Evolutionary conservation across 2,888 invertebrate genomes (phyloP), one percentile per base, ranked within the genome.

Genomic region (Dryobota labecula): DNA sequence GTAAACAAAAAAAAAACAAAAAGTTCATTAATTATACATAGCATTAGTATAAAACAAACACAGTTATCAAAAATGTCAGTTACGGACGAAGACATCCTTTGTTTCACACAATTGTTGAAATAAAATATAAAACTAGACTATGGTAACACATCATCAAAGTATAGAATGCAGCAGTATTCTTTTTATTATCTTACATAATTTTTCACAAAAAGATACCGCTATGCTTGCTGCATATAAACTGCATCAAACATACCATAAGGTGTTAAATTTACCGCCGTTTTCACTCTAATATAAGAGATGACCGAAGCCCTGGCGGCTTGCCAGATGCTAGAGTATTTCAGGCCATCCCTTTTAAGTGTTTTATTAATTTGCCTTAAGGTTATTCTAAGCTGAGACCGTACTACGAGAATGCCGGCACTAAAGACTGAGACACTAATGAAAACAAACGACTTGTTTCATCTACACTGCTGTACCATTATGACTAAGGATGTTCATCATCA

Each of bases 281-380:
- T 84, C 77, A 85, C 90, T 90, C 90, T 91, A 91, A 90, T 89
- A 88, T 86, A 88, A 89, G 89, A 92, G 90, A 90, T 92, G 92
- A 92, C 90, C 92, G 90, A 86, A 88, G 90, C 70, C 64, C 88
- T 93, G 94, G 96, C 93, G 73, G 62, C 60, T 3, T 85, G 93
- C 94, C 94, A 94, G 88, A 82, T 73, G 76, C 86, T 74, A 78
- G 91, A 89, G 87, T 95, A 96, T 95, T 96, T 95, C 91, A 91
- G 92, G 92, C 92, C 86, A 91, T 92, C 92, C 84, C 94, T 95
- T 95, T 94, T 92, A 93, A 90, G 91, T 89, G 93, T 95, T 95
- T 95, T 95, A 95, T 95, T 95, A 94, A 94, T 93, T 93, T 93
- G 90, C 90, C 90, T 90, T 92, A 86, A 91, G 92, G 93, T 91